A percentile compares a stretch with the other conserved stretches of the same genome.
phyloP scores from a whole-genome alignment of 2,797 vertebrate species.

The Urophycis tenuis region DNA sequence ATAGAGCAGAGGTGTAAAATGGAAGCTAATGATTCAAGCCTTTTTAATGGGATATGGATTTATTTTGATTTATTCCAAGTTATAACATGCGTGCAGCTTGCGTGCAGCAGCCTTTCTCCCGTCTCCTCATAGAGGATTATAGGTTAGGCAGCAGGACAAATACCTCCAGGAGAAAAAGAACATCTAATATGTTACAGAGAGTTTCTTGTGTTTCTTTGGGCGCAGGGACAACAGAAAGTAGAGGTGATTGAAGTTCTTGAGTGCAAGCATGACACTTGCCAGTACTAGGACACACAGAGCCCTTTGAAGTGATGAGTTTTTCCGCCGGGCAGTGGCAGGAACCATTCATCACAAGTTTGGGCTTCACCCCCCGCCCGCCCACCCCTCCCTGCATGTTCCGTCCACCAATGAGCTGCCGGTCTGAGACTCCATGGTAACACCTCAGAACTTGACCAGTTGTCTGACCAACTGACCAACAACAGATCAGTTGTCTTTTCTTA shows the following conservation, averaged over 20 bases:
- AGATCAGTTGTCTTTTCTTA: too few species aligned
- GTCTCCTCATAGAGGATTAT: not conserved
- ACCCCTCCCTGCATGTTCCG: not conserved
- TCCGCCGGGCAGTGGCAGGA: not conserved
- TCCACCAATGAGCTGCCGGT: not conserved
- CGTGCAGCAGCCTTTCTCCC: not conserved
- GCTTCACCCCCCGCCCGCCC: not conserved
- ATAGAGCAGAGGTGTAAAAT: not conserved
- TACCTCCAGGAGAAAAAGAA: not conserved
- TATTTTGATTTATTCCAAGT: not conserved
- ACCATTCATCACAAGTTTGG: constrained; percentile 42
- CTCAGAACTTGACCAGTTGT: not conserved
- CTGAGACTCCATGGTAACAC: not conserved
- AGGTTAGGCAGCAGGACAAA: not conserved
- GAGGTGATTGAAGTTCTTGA: not conserved
- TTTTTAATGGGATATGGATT: constrained; percentile 1
- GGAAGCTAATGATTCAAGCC: not conserved
- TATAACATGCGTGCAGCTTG: not conserved
- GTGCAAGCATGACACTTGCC: not conserved
- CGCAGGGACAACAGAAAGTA: not conserved
- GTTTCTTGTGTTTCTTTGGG: not conserved
- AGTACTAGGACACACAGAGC: constrained; percentile 2
- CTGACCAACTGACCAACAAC: too few species aligned
- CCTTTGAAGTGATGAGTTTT: constrained; percentile 2
- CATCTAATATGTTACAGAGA: not conserved